Evolutionary conservation across 2,113 vertebrate species (phyloP).

Genomic region (Rhinichthys klamathensis): DNA sequence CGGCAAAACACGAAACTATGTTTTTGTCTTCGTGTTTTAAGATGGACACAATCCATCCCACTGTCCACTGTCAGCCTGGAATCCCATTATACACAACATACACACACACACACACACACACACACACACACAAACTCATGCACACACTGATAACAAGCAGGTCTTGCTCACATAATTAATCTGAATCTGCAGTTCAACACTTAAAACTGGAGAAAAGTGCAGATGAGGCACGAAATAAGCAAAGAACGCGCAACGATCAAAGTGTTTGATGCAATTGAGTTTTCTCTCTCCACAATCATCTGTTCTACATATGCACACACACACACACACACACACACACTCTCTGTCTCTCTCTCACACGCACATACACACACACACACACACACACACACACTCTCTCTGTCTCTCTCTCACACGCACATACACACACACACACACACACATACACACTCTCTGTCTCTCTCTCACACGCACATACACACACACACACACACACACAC

Average conservation of each 20-base stretch:
- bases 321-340: not conserved
- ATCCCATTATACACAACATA: not conserved
- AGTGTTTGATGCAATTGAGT: slow-evolving; percentile 34
- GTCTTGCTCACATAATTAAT: not conserved
- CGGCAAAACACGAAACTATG: not conserved
- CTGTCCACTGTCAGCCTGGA: not conserved
- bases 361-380: too few relatives aligned
- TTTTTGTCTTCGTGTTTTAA: not conserved
- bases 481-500: too few relatives aligned
- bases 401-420: too few relatives aligned
- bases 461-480: too few relatives aligned
- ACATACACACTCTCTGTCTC: too few relatives aligned
- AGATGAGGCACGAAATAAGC: slow-evolving; percentile 45
- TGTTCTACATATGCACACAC: slow-evolving; percentile 53
- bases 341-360: too few relatives aligned
- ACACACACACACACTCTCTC: too few relatives aligned
- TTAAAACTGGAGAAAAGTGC: slow-evolving; percentile 47
- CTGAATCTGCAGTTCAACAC: not conserved
- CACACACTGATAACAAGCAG: not conserved
- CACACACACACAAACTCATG: too few relatives aligned
- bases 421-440: too few relatives aligned
- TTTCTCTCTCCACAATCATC: slow-evolving; percentile 51
- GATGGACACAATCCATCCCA: not conserved
- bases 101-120: too few relatives aligned
- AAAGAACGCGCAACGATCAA: slow-evolving; percentile 26